phyloP scores from a whole-genome alignment of 2,888 invertebrate genomes.

The Nephrotoma appendiculata region DNA sequence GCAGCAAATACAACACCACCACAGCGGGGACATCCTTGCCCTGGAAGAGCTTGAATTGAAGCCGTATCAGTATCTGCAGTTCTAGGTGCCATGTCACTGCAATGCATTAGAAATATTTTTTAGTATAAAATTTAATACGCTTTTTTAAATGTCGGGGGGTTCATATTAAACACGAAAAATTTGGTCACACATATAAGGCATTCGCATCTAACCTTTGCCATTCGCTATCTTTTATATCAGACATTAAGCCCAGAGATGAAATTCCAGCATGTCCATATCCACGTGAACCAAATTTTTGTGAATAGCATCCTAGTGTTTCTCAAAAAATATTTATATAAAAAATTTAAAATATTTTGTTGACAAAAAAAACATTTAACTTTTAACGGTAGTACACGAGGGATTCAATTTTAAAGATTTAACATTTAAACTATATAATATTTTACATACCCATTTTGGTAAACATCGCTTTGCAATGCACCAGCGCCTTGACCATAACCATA shows the following conservation, averaged over 20 bases:
- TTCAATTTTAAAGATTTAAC: background rate
- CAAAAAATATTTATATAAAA: background rate
- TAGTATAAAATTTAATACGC: background rate
- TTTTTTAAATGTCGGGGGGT: background rate
- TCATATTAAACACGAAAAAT: background rate
- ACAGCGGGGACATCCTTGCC: conserved; percentile 80
- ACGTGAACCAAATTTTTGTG: conserved; percentile 88
- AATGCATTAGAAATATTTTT: background rate
- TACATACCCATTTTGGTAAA: conserved; percentile 67
- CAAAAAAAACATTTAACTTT: background rate
- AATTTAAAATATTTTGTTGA: background rate
- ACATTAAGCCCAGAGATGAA: conserved; percentile 68
- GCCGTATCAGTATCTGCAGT: conserved; percentile 69
- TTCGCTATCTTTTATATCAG: conserved; percentile 64
- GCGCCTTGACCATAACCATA: conserved; percentile 96
- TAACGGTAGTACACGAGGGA: background rate
- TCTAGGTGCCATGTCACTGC: conserved; percentile 57
- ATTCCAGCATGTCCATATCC: conserved; percentile 88
- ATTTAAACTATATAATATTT: background rate
- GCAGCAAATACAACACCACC: conserved; percentile 88
- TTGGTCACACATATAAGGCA: background rate
- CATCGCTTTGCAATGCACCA: conserved; percentile 83
- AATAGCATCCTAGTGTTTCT: conserved; percentile 68
- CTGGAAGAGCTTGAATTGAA: conserved; percentile 62
- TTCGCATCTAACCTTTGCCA: conserved; percentile 48